Base-by-base conservation (phyloP, 2,888 invertebrate genomes). In the Drosophila siamana region DNA sequence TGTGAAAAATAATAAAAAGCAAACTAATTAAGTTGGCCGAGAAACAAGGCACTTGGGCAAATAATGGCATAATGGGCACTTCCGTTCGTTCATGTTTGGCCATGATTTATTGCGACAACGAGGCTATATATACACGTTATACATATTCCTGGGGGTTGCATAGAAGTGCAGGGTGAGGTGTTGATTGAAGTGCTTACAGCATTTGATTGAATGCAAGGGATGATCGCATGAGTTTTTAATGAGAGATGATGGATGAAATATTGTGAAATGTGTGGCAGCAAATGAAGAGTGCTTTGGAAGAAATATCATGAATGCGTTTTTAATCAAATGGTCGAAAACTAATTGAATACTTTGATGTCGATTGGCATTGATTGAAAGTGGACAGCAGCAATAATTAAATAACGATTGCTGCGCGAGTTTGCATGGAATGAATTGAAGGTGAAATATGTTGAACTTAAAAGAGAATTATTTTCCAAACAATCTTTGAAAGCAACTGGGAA, bases 31-130 rank as follows among this genome's bases (percentile, higher is more conserved):
- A 80, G 54, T 44, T 61, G 61, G 16, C 36, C 11, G 7, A 52
- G 28, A 52, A 46, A 46, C 36, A 52, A 54, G 54, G 54, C 61
- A 62, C 62, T 62, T 62, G 55, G 40, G 15, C 46, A 62, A 62
- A 62, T 55, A 52, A 77, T 64, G 56, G 38, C 73, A 82, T 85
- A 88, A 83, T 87, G 83, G 80, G 60, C 83, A 74, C 83, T 82
- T 83, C 82, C 83, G 80, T 57, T 66, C 83, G 80, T 57, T 66
- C 2, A 47, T 43, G 57, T 73, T 67, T 47, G 65, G 66, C 66
- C 61, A 77, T 83, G 86, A 87, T 86, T 87, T 87, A 87, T 85
- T 67, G 64, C 57, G 16, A 16, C 11, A 8, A 38, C 36, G 28
- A 19, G 1, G 19, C 19, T 3, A 19, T 5, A 33, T 38, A 13